Conservation (phyloP, 2,113 vertebrate species). For the Paradisaea rubra region DNA sequence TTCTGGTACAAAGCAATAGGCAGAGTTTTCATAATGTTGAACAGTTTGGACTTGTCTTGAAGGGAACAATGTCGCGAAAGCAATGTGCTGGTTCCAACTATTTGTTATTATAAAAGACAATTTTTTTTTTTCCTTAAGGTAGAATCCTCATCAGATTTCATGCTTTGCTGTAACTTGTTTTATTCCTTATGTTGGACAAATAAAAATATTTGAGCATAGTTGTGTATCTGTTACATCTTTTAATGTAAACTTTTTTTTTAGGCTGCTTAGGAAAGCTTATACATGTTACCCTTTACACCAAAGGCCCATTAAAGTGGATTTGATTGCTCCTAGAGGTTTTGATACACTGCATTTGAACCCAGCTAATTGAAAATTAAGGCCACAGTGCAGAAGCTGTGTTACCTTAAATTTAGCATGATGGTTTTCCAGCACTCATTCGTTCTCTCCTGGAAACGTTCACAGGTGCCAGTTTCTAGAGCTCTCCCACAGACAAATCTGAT, state of each 20-base stretch:
- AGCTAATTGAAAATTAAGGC: not conserved
- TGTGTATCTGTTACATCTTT: constrained; percentile 29
- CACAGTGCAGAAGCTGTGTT: not conserved
- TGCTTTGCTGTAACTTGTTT: constrained; percentile 80
- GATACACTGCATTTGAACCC: not conserved
- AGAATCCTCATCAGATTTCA: constrained; percentile 75
- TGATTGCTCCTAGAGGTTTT: not conserved
- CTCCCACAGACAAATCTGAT: not conserved
- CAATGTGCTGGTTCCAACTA: constrained; percentile 69
- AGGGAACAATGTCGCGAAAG: constrained; percentile 76
- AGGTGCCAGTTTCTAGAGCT: not conserved
- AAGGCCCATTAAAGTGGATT: not conserved
- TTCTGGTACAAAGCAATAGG: constrained; percentile 76
- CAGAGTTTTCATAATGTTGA: constrained; percentile 78
- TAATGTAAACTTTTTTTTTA: not conserved
- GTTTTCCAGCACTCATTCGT: not conserved
- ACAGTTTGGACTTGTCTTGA: constrained; percentile 84
- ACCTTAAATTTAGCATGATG: not conserved
- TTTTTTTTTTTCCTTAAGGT: constrained; percentile 72
- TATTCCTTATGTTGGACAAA: constrained; percentile 66
- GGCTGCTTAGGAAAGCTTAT: constrained; percentile 6
- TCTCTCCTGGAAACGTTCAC: not conserved
- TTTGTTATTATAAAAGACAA: constrained; percentile 80
- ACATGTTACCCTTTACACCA: not conserved
- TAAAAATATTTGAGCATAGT: constrained; percentile 59